phyloP scores from a whole-genome alignment of 53 echinoderm and acorn worm species.

The Patiria pectinifera region DNA sequence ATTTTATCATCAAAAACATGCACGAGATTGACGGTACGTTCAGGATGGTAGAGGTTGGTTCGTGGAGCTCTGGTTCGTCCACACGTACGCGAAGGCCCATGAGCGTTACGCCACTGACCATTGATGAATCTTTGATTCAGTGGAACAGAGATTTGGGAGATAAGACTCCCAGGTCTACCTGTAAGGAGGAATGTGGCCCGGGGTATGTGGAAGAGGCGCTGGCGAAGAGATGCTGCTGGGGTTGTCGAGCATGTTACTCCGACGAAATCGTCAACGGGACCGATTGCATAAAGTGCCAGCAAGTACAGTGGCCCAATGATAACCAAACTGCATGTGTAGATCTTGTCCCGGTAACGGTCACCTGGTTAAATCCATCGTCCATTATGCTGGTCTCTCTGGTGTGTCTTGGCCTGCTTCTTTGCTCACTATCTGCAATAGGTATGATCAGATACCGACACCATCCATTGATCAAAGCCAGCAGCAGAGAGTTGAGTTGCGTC shows the following conservation, averaged over 20 bases:
- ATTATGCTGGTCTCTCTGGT: conserved; percentile 23
- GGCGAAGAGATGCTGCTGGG: conserved; percentile 71
- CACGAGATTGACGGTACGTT: conserved; percentile 38
- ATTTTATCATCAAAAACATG: conserved; percentile 27
- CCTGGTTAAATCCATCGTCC: conserved; percentile 34
- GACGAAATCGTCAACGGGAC: conserved; percentile 53
- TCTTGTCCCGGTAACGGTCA: conserved; percentile 23
- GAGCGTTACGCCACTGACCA: background rate
- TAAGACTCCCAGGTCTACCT: conserved; percentile 15
- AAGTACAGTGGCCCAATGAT: conserved; percentile 34
- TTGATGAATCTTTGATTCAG: conserved; percentile 18
- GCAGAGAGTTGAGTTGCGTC: conserved; percentile 71
- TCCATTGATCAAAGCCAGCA: conserved; percentile 69
- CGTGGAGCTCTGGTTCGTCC: conserved; percentile 21
- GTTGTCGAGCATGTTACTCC: conserved; percentile 34
- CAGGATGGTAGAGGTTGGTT: conserved; percentile 61
- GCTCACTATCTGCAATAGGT: conserved; percentile 5
- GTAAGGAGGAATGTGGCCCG: conserved; percentile 33
- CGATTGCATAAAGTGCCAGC: conserved; percentile 19
- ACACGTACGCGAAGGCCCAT: background rate
- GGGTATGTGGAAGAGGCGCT: conserved; percentile 19
- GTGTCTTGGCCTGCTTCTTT: conserved; percentile 22
- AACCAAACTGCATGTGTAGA: conserved; percentile 30
- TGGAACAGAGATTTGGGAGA: background rate
- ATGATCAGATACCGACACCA: conserved; percentile 59